phyloP scores from a whole-genome alignment of 1,140 invertebrate species.

The Nylanderia fulva region DNA sequence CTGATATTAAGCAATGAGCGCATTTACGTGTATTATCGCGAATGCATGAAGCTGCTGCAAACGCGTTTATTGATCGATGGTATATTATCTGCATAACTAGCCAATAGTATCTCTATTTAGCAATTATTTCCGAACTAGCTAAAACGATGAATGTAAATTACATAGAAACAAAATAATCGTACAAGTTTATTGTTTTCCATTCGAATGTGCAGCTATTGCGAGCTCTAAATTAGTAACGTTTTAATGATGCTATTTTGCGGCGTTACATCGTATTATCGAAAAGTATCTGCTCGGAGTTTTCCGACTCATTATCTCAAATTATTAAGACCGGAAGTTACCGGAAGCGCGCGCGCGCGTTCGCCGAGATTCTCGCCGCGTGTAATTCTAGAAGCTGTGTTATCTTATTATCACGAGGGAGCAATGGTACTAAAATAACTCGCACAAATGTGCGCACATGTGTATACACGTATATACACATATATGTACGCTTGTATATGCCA shows the following conservation, averaged over 20 bases:
- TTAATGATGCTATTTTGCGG: constrained; percentile 1
- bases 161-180: neutral
- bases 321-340: constrained; percentile 48
- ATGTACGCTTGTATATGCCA: constrained; percentile 60
- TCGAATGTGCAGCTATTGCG: neutral
- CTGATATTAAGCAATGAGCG: constrained; percentile 50
- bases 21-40: constrained; percentile 51
- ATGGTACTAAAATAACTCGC: constrained; percentile 32
- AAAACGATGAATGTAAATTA: neutral
- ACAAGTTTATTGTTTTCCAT: neutral
- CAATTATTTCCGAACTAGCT: neutral
- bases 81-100: constrained; percentile 32
- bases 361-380: constrained; percentile 25
- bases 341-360: constrained; percentile 3
- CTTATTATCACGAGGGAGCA: constrained; percentile 37
- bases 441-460: constrained; percentile 18
- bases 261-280: constrained; percentile 32
- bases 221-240: neutral
- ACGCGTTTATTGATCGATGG: constrained; percentile 43
- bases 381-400: constrained; percentile 18
- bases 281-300: constrained; percentile 41
- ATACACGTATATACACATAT: constrained; percentile 12
- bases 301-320: constrained; percentile 53
- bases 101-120: constrained; percentile 13
- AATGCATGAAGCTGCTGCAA: constrained; percentile 22